Evolutionary conservation across 2,113 vertebrate genomes (phyloP).

Genomic region (Alaudala cheleensis): DNA sequence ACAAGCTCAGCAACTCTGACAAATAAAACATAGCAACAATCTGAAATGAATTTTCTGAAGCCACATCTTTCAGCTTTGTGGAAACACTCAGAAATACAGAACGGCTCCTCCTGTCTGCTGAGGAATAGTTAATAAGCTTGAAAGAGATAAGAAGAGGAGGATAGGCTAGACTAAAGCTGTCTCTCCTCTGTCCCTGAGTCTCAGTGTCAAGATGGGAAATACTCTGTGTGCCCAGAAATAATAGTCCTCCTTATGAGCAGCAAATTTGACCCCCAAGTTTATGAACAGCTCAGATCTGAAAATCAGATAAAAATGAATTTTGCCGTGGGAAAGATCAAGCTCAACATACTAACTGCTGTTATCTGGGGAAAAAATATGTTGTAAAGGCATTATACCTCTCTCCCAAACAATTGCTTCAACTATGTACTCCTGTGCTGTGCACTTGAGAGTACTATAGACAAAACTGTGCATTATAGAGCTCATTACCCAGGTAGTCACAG

Average conservation of each 20-base stretch:
- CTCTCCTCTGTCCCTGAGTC: neutral
- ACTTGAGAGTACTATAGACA: neutral
- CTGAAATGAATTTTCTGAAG: neutral
- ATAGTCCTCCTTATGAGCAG: neutral
- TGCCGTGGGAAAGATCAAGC: neutral
- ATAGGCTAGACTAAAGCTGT: neutral
- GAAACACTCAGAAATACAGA: neutral
- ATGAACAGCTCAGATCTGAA: neutral
- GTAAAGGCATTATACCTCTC: neutral
- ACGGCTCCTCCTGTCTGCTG: neutral
- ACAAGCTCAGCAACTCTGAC: neutral
- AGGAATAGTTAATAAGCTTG: constrained; percentile 43
- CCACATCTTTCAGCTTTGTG: constrained; percentile 26
- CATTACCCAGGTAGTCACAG: neutral
- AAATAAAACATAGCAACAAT: constrained; percentile 9
- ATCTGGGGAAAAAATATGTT: neutral
- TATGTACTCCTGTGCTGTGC: neutral
- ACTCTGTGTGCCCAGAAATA: neutral
- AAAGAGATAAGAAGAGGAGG: neutral
- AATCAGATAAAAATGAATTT: constrained; percentile 13
- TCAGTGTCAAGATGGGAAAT: neutral
- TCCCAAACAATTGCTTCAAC: neutral
- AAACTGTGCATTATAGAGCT: neutral
- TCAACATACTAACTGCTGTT: neutral
- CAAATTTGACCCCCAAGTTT: constrained; percentile 19